Evolutionary conservation across 2,797 vertebrate genomes (phyloP).

Genomic region (Balearica regulorum): DNA sequence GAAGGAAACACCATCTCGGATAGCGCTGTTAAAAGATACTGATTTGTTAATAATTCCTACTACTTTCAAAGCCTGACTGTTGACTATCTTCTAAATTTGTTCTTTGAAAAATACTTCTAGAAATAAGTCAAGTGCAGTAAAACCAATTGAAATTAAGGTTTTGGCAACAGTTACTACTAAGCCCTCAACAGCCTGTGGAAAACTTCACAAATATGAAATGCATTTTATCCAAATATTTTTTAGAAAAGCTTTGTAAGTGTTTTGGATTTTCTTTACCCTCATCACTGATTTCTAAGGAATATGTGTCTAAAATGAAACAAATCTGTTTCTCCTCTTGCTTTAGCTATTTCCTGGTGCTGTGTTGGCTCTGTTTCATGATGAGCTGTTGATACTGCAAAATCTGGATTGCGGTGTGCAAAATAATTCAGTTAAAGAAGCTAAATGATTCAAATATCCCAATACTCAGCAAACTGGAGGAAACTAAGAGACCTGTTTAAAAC

Average conservation of each 20-base stretch:
- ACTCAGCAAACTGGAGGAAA: slow-evolving; percentile 39
- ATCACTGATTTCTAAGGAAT: slow-evolving; percentile 7
- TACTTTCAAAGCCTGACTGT: neutral
- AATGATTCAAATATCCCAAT: slow-evolving; percentile 45
- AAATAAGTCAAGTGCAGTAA: neutral
- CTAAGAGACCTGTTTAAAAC: slow-evolving; percentile 8
- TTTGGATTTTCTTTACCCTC: slow-evolving; percentile 11
- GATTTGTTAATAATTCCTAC: neutral
- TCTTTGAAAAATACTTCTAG: neutral
- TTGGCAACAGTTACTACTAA: neutral
- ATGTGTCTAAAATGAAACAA: slow-evolving; percentile 2
- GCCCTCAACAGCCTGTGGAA: neutral
- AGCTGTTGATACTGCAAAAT: slow-evolving; percentile 44
- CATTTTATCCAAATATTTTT: slow-evolving; percentile 18
- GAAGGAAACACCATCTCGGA: neutral
- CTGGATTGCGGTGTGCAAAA: slow-evolving; percentile 5
- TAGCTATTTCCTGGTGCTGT: slow-evolving; percentile 11
- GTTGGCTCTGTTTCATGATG: slow-evolving; percentile 9
- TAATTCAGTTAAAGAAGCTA: slow-evolving; percentile 14
- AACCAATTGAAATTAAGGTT: neutral
- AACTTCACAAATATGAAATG: neutral
- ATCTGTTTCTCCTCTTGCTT: slow-evolving; percentile 20
- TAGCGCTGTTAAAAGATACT: neutral
- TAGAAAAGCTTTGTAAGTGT: neutral
- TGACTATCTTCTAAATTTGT: neutral